Percentiles rank a stretch among this genome's conserved stretches.
These are phyloP conservation scores for Platycheirus albimanus DNA, from an alignment of 2,888 invertebrate genomes.

Conservation along the genomic window DNA sequence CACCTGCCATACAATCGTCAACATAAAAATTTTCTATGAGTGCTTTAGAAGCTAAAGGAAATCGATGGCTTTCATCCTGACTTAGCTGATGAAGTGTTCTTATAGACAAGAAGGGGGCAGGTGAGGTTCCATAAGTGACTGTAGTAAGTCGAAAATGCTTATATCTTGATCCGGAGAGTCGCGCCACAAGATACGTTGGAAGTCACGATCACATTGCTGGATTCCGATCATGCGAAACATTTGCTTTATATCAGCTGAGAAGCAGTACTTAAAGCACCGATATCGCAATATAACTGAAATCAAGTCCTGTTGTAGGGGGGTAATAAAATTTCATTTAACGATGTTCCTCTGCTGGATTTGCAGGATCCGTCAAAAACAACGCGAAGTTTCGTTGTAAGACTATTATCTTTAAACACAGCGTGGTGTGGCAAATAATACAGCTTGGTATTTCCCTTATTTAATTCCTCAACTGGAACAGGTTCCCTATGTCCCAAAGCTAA, in stretches of 20 bases:
- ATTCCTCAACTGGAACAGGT: constrained; percentile 5
- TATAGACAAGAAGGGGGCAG: constrained; percentile 21
- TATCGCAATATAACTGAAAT: constrained; percentile 26
- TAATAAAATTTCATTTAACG: constrained; percentile 7
- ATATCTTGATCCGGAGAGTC: constrained; percentile 3
- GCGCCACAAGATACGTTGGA: background rate
- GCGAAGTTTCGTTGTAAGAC: background rate
- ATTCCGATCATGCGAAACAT: constrained; percentile 26
- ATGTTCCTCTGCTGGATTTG: background rate
- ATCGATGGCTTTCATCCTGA: background rate
- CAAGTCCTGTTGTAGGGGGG: constrained; percentile 30
- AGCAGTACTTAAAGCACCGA: constrained; percentile 21
- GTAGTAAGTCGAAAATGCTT: constrained; percentile 20
- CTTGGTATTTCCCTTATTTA: constrained; percentile 1
- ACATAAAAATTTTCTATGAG: constrained; percentile 14
- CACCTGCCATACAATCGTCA: constrained; percentile 12
- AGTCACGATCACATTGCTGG: constrained; percentile 18
- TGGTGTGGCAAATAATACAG: constrained; percentile 24
- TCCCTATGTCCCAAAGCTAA: constrained; percentile 12
- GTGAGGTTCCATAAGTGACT: constrained; percentile 5
- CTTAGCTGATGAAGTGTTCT: constrained; percentile 15
- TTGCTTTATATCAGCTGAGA: constrained; percentile 25
- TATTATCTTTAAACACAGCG: constrained; percentile 20
- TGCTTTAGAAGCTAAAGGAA: constrained; percentile 4
- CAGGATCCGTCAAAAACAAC: no score